These are phyloP conservation scores for Luffia ferchaultella DNA, from an alignment of 2,888 invertebrate species.

Conservation along the genomic window DNA sequence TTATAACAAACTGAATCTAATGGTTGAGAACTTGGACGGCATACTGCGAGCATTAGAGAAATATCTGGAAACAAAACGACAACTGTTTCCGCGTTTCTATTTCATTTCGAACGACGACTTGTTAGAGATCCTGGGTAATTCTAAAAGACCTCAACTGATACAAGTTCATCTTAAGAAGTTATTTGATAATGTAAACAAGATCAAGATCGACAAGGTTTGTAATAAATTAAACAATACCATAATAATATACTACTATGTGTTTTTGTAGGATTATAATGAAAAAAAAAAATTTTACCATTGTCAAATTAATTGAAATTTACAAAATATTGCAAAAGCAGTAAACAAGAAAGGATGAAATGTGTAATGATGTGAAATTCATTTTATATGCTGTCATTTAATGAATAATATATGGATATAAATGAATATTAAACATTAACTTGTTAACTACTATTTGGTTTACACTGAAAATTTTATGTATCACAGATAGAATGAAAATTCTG, in stretches of 20 bases:
- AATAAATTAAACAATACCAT: too few relatives aligned
- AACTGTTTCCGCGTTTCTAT: constrained; percentile 81
- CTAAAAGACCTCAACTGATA: constrained; percentile 82
- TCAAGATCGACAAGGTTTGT: constrained; percentile 72
- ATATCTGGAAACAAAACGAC: constrained; percentile 89
- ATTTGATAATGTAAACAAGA: constrained; percentile 83
- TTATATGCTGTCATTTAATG: too few relatives aligned
- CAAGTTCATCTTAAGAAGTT: constrained; percentile 89
- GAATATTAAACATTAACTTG: too few relatives aligned
- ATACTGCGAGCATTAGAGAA: constrained; percentile 85
- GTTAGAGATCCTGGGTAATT: constrained; percentile 86
- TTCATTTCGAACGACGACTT: constrained; percentile 74
- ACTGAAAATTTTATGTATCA: too few relatives aligned
- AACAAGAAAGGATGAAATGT: too few relatives aligned
- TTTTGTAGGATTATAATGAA: too few relatives aligned
- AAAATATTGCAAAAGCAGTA: constrained; percentile 1
- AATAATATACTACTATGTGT: too few relatives aligned
- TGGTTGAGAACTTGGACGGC: constrained; percentile 79
- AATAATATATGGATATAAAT: too few relatives aligned
- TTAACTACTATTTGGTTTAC: too few relatives aligned
- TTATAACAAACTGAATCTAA: constrained; percentile 71
- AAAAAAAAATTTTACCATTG: constrained; percentile 9
- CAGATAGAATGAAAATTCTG: too few relatives aligned
- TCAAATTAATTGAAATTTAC: constrained; percentile 7
- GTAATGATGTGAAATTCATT: too few relatives aligned